phyloP scores from a whole-genome alignment of 2,797 vertebrate genomes.

The Paramormyrops hopkinsi region DNA sequence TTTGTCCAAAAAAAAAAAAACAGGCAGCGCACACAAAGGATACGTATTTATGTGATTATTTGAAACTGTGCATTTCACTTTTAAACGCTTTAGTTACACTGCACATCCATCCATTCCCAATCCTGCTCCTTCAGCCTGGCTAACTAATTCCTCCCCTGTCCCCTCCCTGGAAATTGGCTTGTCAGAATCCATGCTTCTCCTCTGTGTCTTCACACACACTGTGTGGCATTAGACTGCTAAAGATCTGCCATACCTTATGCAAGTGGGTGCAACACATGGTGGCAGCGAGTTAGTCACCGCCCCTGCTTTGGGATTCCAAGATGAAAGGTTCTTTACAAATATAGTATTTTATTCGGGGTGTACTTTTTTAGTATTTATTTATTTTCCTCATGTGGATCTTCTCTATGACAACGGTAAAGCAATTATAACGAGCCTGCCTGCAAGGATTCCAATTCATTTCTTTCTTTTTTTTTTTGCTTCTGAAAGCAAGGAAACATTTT shows the following conservation, averaged over 20 bases:
- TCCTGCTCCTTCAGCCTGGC: background rate
- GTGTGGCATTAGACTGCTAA: background rate
- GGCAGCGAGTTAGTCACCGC: background rate
- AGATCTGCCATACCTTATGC: conserved; percentile 9
- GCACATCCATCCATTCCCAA: background rate
- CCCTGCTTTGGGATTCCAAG: background rate
- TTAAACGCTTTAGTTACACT: conserved; percentile 14
- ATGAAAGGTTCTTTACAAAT: conserved; percentile 13
- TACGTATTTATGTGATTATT: background rate
- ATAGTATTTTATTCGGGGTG: background rate
- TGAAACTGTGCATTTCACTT: background rate
- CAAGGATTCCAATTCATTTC: background rate
- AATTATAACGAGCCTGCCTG: background rate
- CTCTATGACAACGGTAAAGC: background rate
- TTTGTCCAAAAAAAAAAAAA: background rate
- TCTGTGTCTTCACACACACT: background rate
- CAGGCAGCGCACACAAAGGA: background rate
- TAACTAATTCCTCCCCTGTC: background rate
- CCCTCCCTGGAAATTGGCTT: background rate
- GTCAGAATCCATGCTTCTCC: background rate
- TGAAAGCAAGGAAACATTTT: background rate
- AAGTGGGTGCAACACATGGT: background rate
- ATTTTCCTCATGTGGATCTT: background rate
- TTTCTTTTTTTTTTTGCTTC: background rate
- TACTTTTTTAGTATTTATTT: background rate